Evolutionary conservation across 2,797 vertebrate species (phyloP).

Genomic region (Synanceia verrucosa): DNA sequence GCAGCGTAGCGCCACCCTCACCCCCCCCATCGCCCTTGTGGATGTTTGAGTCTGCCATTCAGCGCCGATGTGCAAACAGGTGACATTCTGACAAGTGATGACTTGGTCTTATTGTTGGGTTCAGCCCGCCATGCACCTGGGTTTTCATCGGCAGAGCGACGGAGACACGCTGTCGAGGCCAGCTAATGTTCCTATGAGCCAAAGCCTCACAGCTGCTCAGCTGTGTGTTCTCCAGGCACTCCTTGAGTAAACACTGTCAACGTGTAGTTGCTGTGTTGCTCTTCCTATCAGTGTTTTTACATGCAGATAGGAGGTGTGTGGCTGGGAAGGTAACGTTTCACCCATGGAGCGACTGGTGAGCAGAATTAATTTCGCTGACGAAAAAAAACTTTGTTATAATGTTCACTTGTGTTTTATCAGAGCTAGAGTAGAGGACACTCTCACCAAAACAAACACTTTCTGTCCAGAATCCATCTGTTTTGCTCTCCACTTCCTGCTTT

Average conservation of each 20-base stretch:
- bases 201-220: constrained; percentile 60
- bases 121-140: constrained; percentile 66
- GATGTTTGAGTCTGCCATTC: constrained; percentile 51
- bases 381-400: too few relatives aligned
- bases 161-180: constrained; percentile 35
- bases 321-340: background rate
- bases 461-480: too few relatives aligned
- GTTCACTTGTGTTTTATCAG: too few relatives aligned
- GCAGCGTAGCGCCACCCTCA: constrained; percentile 5
- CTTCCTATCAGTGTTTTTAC: constrained; percentile 15
- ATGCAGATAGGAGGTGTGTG: background rate
- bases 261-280: constrained; percentile 30
- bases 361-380: too few relatives aligned
- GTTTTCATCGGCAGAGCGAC: constrained; percentile 18
- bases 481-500: too few relatives aligned
- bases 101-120: constrained; percentile 55
- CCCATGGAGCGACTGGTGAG: background rate
- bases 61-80: constrained; percentile 54
- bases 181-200: constrained; percentile 60
- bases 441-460: too few relatives aligned
- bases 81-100: constrained; percentile 64
- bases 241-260: constrained; percentile 59
- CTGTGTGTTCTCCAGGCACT: constrained; percentile 39
- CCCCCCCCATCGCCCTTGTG: background rate
- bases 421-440: too few relatives aligned